Evolutionary conservation across 2,113 vertebrate genomes (phyloP).

Genomic region (Formicarius rufipectus): DNA sequence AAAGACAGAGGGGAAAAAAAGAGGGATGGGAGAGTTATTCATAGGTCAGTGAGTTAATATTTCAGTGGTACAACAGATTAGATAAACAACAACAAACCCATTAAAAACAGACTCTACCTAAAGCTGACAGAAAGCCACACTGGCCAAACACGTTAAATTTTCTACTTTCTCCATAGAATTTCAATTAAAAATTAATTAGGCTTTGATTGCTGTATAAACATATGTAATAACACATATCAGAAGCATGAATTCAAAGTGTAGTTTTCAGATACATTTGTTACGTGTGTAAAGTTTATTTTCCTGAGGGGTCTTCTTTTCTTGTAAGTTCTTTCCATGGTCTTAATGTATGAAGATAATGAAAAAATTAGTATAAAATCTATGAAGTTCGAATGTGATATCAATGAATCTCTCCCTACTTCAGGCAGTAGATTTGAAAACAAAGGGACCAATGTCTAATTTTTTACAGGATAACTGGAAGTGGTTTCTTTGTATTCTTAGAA

Average conservation of each 20-base stretch:
- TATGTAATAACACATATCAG: constrained; percentile 37
- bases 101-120: not conserved
- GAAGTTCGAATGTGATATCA: constrained; percentile 62
- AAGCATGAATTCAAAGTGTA: constrained; percentile 59
- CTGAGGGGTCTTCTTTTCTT: constrained; percentile 58
- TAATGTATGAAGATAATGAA: not conserved
- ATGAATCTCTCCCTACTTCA: constrained; percentile 62
- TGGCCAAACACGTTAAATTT: not conserved
- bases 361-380: constrained; percentile 64
- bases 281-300: constrained; percentile 71
- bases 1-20: not conserved
- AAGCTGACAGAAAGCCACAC: not conserved
- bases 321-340: constrained; percentile 43
- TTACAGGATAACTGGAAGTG: not conserved
- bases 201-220: constrained; percentile 70
- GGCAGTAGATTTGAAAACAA: constrained; percentile 60
- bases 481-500: not conserved
- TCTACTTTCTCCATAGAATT: not conserved
- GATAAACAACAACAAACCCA: not conserved
- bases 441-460: constrained; percentile 57
- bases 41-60: not conserved
- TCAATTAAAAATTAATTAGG: not conserved
- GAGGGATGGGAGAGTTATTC: not conserved
- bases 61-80: not conserved
- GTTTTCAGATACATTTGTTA: constrained; percentile 74